phyloP scores from a whole-genome alignment of 2,888 invertebrate genomes.

The Gymnocheta viridis region DNA sequence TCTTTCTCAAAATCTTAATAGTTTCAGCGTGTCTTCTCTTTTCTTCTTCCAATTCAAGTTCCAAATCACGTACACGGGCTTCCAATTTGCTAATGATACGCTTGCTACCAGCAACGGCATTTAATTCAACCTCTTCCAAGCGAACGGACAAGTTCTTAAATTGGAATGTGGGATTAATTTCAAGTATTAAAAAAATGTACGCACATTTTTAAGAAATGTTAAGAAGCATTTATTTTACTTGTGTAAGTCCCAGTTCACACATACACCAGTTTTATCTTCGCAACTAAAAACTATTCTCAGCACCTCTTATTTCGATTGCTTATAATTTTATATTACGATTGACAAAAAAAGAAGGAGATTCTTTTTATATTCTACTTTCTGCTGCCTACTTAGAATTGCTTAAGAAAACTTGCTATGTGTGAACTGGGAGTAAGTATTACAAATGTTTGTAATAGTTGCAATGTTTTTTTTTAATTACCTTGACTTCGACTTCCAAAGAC shows the following conservation, averaged over 20 bases:
- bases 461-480: too few relatives aligned
- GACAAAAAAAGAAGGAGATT: too few relatives aligned
- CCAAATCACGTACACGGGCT: slow-evolving; percentile 96
- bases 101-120: slow-evolving; percentile 97
- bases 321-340: too few relatives aligned
- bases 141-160: slow-evolving; percentile 91
- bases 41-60: slow-evolving; percentile 97
- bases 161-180: background rate
- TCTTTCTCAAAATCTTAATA: slow-evolving; percentile 98
- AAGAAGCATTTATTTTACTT: background rate
- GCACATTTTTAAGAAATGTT: background rate
- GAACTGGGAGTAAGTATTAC: too few relatives aligned
- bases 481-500: slow-evolving; percentile 98
- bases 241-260: background rate
- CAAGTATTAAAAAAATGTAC: background rate
- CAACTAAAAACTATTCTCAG: too few relatives aligned
- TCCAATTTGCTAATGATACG: slow-evolving; percentile 99
- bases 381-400: too few relatives aligned
- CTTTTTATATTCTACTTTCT: too few relatives aligned
- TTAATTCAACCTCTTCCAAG: slow-evolving; percentile 97
- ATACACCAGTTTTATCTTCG: too few relatives aligned
- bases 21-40: slow-evolving; percentile 98
- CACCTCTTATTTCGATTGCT: too few relatives aligned
- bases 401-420: too few relatives aligned
- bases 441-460: too few relatives aligned